Evolutionary conservation across 2,888 invertebrate genomes (phyloP).

Genomic region (Invenusta paracnida): DNA sequence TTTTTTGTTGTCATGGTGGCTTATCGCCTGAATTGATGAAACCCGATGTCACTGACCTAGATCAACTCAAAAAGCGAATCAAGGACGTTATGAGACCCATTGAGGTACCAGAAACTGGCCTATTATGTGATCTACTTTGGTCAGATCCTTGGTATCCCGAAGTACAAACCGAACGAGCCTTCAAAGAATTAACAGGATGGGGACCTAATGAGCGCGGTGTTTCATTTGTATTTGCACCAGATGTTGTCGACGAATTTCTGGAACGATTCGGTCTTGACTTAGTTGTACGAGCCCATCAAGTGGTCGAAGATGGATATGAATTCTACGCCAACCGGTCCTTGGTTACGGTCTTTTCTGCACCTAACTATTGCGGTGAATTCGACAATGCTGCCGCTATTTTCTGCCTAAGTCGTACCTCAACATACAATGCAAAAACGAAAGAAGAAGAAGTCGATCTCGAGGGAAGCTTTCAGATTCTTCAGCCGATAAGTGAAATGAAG

Average conservation of each 20-base stretch:
- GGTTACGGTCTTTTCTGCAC: slow-evolving; percentile 42
- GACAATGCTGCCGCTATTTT: slow-evolving; percentile 43
- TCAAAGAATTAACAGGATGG: slow-evolving; percentile 40
- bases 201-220: slow-evolving; percentile 42
- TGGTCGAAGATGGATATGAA: slow-evolving; percentile 44
- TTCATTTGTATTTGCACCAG: slow-evolving; percentile 41
- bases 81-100: slow-evolving; percentile 35
- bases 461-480: slow-evolving; percentile 40
- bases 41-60: slow-evolving; percentile 35
- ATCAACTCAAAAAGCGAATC: slow-evolving; percentile 38
- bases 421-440: slow-evolving; percentile 38
- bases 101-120: slow-evolving; percentile 41
- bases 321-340: slow-evolving; percentile 40
- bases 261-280: slow-evolving; percentile 39
- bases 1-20: slow-evolving; percentile 62
- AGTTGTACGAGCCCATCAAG: slow-evolving; percentile 42
- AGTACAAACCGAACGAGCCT: slow-evolving; percentile 30
- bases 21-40: slow-evolving; percentile 59
- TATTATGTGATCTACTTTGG: slow-evolving; percentile 41
- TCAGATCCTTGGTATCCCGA: slow-evolving; percentile 40
- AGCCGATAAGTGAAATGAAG: slow-evolving; percentile 33
- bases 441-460: slow-evolving; percentile 41
- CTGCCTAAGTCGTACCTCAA: slow-evolving; percentile 33
- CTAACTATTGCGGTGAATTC: slow-evolving; percentile 44
- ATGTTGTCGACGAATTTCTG: slow-evolving; percentile 43